Base-by-base conservation (phyloP, 2,888 invertebrate species). In the Polymixis lichenea region DNA sequence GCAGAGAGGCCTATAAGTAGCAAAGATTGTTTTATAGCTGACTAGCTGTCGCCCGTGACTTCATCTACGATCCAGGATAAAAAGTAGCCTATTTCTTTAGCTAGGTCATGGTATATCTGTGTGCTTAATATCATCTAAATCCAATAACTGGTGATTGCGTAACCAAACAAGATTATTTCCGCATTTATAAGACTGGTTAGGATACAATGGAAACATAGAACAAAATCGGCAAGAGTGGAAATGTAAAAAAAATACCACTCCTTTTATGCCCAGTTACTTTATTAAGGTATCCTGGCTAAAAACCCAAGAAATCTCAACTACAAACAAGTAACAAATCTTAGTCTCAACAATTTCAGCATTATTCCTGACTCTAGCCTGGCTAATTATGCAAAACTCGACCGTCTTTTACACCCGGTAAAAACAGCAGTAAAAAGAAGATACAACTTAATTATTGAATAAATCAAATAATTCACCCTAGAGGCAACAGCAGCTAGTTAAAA, bases 361-460 rank as follows among this genome's bases (percentile, higher is more conserved):
- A 67, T 46, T 53, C 28, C 61, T 60, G 19, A 17, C 58, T 56
- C 66, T 25, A 67, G 46, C 46, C 6, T 22, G 3, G 73, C 46
- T 73, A 73, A 81, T 79, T 81, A 83, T 72, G 60, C 79, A 84
- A 74, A 60, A 32, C 32, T 7, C n/a, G 9, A 65, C 49, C 60
- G 25, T 83, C 32, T 78, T 72, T 58, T 69, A 78, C 72, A 67
- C 70, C 53, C 62, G 22, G 38, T 61, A 51, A 71, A 64, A 72
- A 58, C 43, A 25, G 19, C 58, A 49, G 32, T 72, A 82, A 75
- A 85, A 73, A 73, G 55, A 49, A 32, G 69, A 43, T 28, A 55
- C 74, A 75, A 25, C 51, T 86, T 77, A 83, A 84, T 84, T 80
- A 86, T 83, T 83, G 58, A 86, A 67, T 67, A 80, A 80, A 83